Percentiles rank a stretch among this genome's conserved stretches.
These are phyloP conservation scores for Melanotaenia maccullochi DNA, from an alignment of 2,797 vertebrate species.

Conservation along the genomic window DNA sequence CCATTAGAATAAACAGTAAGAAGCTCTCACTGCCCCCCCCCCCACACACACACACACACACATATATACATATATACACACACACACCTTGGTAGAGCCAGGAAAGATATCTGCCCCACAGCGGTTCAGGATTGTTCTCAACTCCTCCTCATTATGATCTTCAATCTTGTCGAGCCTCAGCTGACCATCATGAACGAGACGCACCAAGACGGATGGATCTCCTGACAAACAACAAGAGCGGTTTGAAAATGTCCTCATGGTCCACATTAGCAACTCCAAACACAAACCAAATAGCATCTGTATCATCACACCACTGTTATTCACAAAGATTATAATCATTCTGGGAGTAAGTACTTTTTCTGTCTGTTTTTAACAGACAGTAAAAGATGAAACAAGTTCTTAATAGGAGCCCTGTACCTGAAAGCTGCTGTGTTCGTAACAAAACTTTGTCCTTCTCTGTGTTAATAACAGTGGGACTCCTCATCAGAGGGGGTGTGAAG, in stretches of 20 bases:
- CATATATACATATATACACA: constrained; percentile 3
- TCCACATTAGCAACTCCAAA: neutral
- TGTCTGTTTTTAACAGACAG: neutral
- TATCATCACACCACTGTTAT: neutral
- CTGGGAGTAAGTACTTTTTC: neutral
- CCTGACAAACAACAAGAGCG: constrained; percentile 75
- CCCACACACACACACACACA: too few species aligned
- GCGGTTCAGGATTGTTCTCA: constrained; percentile 83
- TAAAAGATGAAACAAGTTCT: neutral
- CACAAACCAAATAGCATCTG: neutral
- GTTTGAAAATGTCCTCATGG: neutral
- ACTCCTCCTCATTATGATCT: constrained; percentile 86
- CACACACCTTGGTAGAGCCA: constrained; percentile 85
- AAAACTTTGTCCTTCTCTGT: constrained; percentile 94
- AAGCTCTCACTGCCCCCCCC: constrained; percentile 3
- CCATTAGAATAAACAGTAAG: neutral
- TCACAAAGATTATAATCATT: neutral
- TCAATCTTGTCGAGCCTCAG: constrained; percentile 88
- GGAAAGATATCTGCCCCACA: constrained; percentile 80
- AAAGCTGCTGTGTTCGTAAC: constrained; percentile 71
- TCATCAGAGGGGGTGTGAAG: constrained; percentile 96
- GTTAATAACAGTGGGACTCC: constrained; percentile 89
- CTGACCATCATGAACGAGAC: constrained; percentile 89
- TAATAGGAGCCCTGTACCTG: constrained; percentile 78
- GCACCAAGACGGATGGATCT: constrained; percentile 87